Evolutionary conservation across 2,797 vertebrate species (phyloP).

Genomic region (Tenualosa thibaudeaui): DNA sequence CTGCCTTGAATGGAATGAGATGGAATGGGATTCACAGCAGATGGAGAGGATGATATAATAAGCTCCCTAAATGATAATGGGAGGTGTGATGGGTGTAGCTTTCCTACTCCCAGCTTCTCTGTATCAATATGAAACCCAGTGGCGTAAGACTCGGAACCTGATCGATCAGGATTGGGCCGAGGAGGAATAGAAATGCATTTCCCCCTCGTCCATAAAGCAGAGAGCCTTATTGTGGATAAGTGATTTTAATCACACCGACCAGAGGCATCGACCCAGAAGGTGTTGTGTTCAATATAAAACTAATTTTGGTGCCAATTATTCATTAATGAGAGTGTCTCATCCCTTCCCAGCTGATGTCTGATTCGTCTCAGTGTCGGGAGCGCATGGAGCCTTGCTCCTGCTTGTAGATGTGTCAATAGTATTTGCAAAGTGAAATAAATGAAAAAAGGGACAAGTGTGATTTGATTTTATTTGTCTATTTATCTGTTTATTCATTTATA

Average conservation of each 20-base stretch:
- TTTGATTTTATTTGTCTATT: no score
- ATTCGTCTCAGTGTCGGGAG: constrained; percentile 70
- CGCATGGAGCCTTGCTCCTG: constrained; percentile 43
- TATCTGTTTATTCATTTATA: no score
- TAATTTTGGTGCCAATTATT: constrained; percentile 76
- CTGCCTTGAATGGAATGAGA: constrained; percentile 38
- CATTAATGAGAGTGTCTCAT: constrained; percentile 76
- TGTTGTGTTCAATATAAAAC: constrained; percentile 73
- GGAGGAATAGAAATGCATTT: constrained; percentile 49
- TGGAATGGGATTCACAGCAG: constrained; percentile 40
- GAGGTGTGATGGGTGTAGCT: constrained; percentile 42
- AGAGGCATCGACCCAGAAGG: constrained; percentile 68
- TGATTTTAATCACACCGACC: constrained; percentile 64
- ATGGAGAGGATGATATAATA: constrained; percentile 36
- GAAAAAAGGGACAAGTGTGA: background rate
- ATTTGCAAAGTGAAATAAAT: background rate
- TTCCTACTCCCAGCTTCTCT: constrained; percentile 32
- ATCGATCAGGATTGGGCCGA: constrained; percentile 53
- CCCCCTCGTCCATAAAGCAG: constrained; percentile 50
- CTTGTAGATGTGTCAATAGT: background rate
- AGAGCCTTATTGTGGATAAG: constrained; percentile 62
- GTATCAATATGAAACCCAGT: constrained; percentile 46
- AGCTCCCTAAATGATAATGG: constrained; percentile 44
- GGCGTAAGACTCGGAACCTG: constrained; percentile 41
- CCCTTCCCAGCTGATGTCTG: constrained; percentile 72